phyloP scores from a whole-genome alignment of 92 coral and sea anemone genomes.

The Epizoanthus stellaris region DNA sequence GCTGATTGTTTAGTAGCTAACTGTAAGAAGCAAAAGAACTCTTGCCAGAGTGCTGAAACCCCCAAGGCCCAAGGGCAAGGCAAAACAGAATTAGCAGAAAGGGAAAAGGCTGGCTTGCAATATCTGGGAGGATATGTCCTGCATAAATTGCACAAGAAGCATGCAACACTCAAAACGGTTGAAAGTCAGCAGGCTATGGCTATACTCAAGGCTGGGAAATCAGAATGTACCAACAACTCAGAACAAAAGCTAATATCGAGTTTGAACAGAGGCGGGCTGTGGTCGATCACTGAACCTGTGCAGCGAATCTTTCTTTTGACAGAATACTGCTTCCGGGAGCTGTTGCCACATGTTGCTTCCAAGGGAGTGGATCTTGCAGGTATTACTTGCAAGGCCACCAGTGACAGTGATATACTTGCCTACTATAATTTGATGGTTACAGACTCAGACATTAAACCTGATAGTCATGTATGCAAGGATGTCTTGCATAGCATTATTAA shows the following conservation, averaged over 20 bases:
- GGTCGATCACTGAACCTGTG: slow-evolving; percentile 43
- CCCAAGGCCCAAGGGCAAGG: background rate
- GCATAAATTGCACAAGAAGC: slow-evolving; percentile 59
- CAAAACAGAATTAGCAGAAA: slow-evolving; percentile 19
- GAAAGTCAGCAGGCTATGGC: slow-evolving; percentile 55
- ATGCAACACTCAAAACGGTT: slow-evolving; percentile 31
- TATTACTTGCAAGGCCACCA: slow-evolving; percentile 40
- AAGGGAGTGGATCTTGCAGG: slow-evolving; percentile 34
- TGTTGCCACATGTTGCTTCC: background rate
- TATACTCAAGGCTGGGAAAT: slow-evolving; percentile 41
- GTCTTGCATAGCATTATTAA: slow-evolving; percentile 46
- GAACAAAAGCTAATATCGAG: slow-evolving; percentile 28
- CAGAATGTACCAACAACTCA: background rate
- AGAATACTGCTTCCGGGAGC: slow-evolving; percentile 19
- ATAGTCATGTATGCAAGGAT: slow-evolving; percentile 39
- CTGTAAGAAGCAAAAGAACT: slow-evolving; percentile 31
- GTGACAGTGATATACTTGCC: slow-evolving; percentile 44
- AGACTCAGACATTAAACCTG: slow-evolving; percentile 18
- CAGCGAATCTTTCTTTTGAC: slow-evolving; percentile 47
- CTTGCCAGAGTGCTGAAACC: no score
- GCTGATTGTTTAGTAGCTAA: slow-evolving; percentile 40
- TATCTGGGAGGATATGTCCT: slow-evolving; percentile 56
- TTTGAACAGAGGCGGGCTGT: slow-evolving; percentile 51
- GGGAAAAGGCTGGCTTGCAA: slow-evolving; percentile 47
- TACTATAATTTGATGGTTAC: slow-evolving; percentile 29